phyloP scores from a whole-genome alignment of 2,888 invertebrate genomes.

The Nebria brevicollis region DNA sequence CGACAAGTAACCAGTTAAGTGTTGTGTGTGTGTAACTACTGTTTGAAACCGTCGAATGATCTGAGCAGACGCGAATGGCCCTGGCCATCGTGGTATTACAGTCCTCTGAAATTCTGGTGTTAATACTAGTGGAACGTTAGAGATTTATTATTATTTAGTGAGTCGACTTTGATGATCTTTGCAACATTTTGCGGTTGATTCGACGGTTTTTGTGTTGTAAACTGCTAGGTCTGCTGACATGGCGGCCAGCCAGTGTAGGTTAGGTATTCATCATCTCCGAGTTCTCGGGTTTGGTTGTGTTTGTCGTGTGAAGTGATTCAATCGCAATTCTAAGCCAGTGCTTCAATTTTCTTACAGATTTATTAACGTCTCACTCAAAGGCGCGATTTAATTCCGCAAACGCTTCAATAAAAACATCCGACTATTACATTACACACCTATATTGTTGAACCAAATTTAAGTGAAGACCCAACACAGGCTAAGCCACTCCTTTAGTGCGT shows the following conservation, averaged over 20 bases:
- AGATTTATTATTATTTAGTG: not conserved
- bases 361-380: too few relatives aligned
- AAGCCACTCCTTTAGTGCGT: not conserved
- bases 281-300: slow-evolving; percentile 28
- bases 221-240: slow-evolving; percentile 24
- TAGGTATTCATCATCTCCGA: slow-evolving; percentile 26
- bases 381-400: too few relatives aligned
- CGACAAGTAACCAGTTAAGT: not conserved
- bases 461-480: too few relatives aligned
- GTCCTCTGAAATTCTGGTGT: not conserved
- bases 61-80: not conserved
- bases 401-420: too few relatives aligned
- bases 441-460: too few relatives aligned
- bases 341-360: too few relatives aligned
- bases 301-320: slow-evolving; percentile 28
- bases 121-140: not conserved
- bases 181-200: not conserved
- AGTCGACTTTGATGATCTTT: not conserved
- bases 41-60: not conserved
- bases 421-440: too few relatives aligned
- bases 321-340: not conserved
- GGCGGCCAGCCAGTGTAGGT: slow-evolving; percentile 39
- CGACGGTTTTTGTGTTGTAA: not conserved
- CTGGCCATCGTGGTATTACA: not conserved
- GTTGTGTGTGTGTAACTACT: not conserved